Base-by-base conservation (phyloP, 2,797 vertebrate genomes). In the Nannoperca australis region DNA sequence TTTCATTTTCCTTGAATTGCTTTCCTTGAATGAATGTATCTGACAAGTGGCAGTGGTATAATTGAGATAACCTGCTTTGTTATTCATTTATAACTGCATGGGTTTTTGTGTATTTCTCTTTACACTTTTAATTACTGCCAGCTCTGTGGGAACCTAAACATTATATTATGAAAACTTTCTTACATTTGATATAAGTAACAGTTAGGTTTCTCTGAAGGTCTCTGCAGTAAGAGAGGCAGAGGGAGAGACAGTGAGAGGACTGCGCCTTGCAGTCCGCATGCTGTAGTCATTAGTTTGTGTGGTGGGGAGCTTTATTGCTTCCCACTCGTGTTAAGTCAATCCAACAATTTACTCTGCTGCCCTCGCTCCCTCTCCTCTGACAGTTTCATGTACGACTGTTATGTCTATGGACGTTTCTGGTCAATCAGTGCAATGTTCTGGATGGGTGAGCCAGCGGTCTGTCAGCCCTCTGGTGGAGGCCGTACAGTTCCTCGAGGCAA, bases 211-310 rank as follows among this genome's bases (percentile, higher is more conserved):
- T 47, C 56, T 38, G 63, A 70, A 78, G 74, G 65, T 75, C 62
- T 76, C 27, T 63, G 42, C 42, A 78, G 27, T 70, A 34, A 32
- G 47, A 15, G 20, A 60, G 59, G 51, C 34, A 58, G 42, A 54
- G 40, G 36, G 75, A 74, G 53, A 69, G 76, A 50, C 15, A 32
- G 42, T 18, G 27, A 51, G 61, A 44, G 53, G 20, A 76, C 70
- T 1, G 60, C 40, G 62, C 61, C 75, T 73, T 83, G 47, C 61
- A 76, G 83, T 82, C 64, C 27, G 76, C 91, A 92, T 89, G 88
- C 74, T 92, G 86, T 84, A 91, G 81, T 85, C 89, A 91, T 93
- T 92, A 93, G 72, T 81, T 87, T 85, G 68, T 92, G 89, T 80
- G 88, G 87, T 84, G 71, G 78, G 67, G 66, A 86, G 72, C 78